Conservation (phyloP, 2,113 vertebrate species). For the Hyla sarda region DNA sequence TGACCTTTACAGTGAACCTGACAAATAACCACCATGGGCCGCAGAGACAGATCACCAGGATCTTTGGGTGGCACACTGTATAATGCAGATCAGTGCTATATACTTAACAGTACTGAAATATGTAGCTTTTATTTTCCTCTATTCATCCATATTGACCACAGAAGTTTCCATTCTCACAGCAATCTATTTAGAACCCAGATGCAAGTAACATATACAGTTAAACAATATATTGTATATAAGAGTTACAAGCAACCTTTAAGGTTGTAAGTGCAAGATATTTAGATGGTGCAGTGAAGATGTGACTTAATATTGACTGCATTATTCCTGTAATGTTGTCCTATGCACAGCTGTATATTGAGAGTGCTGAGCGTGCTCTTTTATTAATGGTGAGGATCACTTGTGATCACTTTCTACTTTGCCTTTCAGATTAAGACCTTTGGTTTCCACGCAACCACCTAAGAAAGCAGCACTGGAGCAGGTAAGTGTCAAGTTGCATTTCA, state of each 20-base stretch:
- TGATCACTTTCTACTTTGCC: constrained; percentile 58
- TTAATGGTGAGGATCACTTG: constrained; percentile 35
- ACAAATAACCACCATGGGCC: not conserved
- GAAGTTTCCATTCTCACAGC: not conserved
- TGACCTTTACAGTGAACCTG: not conserved
- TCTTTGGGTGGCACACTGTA: not conserved
- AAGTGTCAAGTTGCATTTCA: constrained; percentile 7
- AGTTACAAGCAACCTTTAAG: too few species aligned
- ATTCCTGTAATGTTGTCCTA: not conserved
- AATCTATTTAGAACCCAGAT: not conserved
- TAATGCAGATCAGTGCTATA: not conserved
- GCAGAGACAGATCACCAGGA: not conserved
- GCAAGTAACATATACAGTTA: too few species aligned
- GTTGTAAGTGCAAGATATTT: not conserved
- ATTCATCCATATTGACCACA: not conserved
- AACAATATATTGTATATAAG: too few species aligned
- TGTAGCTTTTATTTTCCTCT: not conserved
- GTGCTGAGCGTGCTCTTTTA: not conserved
- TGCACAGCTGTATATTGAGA: too few species aligned
- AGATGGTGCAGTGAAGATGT: not conserved
- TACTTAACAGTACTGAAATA: not conserved
- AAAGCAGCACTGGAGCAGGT: constrained; percentile 84
- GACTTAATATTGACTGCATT: not conserved
- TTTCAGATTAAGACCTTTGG: constrained; percentile 84
- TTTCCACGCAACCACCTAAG: constrained; percentile 80